Base-by-base conservation (phyloP, 1,140 invertebrate species). In the Pseudomyrmex sp. region DNA sequence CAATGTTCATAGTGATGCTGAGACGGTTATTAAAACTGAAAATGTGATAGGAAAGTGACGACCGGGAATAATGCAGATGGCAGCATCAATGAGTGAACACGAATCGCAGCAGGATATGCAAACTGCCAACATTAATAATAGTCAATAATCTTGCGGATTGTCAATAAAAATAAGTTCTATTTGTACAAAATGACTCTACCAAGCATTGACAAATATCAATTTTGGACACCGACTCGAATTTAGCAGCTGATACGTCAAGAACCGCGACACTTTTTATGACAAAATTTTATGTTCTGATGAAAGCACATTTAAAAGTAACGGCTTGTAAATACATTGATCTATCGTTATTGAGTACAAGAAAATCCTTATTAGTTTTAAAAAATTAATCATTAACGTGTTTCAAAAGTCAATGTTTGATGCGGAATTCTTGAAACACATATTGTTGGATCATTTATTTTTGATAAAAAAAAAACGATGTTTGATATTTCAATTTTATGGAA, bases 341-440 rank as follows among this genome's bases (percentile, higher is more conserved):
- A 1, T 35, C 61, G 15, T 63, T 63, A 63, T 63, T 63, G 61
- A 10, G 61, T 26, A 35, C 26, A 35, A 5, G 0, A 35, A 35
- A 35, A 35, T 35, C 0, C 0, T 5, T 35, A 26, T 35, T 7
- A 35, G 5, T 35, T 35, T 35, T 35, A 5, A 35, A 35, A 35
- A 35, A 5, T 35, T 35, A 35, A 35, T 35, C 26, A 35, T 35
- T 35, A 35, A 4, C 26, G 3, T 35, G 26, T 35, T 35, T 35
- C 5, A 35, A 26, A 26, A 26, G 26, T 2, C 26, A 69, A 68
- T 77, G 50, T 63, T 63, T 63, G 62, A 15, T 63, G 26, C 26
- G 15, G 26, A 44, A 44, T 63, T 44, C 4, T 63, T 63, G 62
- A 63, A 13, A 63, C 12, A 35, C 23, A 63, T 44, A n/a, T 63